Conservation (phyloP, 2,888 invertebrate genomes). For the Koerneria pararmatus region DNA sequence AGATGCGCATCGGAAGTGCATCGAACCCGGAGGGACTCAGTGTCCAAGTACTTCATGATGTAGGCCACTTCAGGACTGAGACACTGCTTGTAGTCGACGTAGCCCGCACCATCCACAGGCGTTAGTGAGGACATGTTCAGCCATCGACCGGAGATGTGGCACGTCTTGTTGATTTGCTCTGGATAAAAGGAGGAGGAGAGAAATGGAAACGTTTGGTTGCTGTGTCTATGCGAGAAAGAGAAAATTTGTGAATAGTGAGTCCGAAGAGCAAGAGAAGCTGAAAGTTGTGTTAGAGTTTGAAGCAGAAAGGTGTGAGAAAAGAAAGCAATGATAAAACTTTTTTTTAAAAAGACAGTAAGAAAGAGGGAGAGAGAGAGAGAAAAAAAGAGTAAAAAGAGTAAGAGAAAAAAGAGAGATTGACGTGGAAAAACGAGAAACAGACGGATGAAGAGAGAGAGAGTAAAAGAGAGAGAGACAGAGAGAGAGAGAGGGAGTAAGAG, state of each 20-base stretch:
- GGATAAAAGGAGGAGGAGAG: not conserved
- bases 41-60: conserved; percentile 55
- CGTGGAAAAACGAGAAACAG: not conserved
- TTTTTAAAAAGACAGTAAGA: conserved; percentile 12
- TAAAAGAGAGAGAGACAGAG: conserved; percentile 1
- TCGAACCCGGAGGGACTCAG: conserved; percentile 50
- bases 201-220: too few relatives aligned
- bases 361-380: conserved; percentile 22
- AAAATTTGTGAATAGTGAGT: conserved; percentile 13
- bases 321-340: conserved; percentile 22
- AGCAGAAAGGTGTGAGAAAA: not conserved
- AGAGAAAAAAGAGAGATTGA: conserved; percentile 9
- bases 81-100: conserved; percentile 59
- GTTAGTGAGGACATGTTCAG: conserved; percentile 40
- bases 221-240: conserved; percentile 20
- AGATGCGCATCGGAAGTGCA: too few relatives aligned
- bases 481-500: not conserved
- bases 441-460: not conserved
- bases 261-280: not conserved
- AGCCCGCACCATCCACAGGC: conserved; percentile 43
- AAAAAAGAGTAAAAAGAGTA: conserved; percentile 17
- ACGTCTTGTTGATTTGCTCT: conserved; percentile 51
- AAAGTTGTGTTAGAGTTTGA: not conserved
- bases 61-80: conserved; percentile 52
- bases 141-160: conserved; percentile 55